Conservation (phyloP, 2,113 vertebrate species). For the Piprites chloris region DNA sequence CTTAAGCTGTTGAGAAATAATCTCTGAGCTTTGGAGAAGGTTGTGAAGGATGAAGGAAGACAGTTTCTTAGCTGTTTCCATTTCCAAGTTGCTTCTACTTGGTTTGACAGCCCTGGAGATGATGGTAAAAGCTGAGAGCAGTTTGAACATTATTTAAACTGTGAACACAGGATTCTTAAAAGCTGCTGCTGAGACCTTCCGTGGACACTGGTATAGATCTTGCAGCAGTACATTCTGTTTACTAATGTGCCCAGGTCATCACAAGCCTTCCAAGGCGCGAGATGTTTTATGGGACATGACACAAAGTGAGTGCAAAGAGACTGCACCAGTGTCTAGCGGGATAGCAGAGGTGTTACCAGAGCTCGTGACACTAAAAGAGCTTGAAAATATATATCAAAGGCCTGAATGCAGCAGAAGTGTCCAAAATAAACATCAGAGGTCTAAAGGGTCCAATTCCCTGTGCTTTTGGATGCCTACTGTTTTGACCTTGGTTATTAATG, state of each 20-base stretch:
- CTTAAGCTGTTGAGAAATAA: background rate
- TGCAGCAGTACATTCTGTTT: background rate
- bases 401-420: background rate
- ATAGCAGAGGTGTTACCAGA: background rate
- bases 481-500: background rate
- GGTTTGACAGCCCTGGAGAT: background rate
- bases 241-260: background rate
- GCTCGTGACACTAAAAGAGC: background rate
- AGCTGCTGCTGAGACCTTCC: background rate
- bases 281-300: background rate
- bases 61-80: background rate
- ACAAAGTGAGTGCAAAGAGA: background rate
- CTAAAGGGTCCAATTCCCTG: background rate
- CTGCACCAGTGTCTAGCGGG: background rate
- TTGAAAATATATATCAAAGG: background rate
- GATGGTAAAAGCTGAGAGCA: background rate
- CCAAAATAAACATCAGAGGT: background rate
- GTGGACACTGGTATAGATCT: background rate
- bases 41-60: background rate
- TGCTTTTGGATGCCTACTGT: background rate
- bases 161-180: background rate
- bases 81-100: background rate
- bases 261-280: background rate
- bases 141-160: background rate
- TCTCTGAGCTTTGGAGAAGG: background rate